Evolutionary conservation across 2,888 invertebrate genomes (phyloP).

Genomic region (Pecten maximus): DNA sequence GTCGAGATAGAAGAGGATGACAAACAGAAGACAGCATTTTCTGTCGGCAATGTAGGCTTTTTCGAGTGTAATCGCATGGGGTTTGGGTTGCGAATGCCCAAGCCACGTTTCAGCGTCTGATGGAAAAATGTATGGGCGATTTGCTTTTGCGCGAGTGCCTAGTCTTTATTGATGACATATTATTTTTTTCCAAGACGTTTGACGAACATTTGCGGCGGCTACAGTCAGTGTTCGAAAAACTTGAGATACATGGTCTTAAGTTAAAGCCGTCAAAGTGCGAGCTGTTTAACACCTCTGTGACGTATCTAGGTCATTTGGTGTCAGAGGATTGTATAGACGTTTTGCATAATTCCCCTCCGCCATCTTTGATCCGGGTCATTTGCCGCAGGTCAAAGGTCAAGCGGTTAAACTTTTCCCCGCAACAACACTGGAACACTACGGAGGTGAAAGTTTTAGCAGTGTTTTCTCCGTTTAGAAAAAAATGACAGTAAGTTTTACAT

Average conservation of each 20-base stretch:
- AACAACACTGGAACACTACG: too few species aligned
- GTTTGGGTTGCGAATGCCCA: slow-evolving; percentile 68
- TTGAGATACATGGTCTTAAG: slow-evolving; percentile 46
- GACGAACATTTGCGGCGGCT: slow-evolving; percentile 46
- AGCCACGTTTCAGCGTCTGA: slow-evolving; percentile 68
- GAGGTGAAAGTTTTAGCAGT: too few species aligned
- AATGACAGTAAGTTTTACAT: too few species aligned
- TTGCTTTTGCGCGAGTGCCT: slow-evolving; percentile 52
- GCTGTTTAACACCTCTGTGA: slow-evolving; percentile 47
- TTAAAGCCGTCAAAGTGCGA: slow-evolving; percentile 55
- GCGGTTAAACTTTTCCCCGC: too few species aligned
- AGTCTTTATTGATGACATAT: slow-evolving; percentile 48
- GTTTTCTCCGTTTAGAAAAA: too few species aligned
- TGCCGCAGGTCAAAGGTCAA: too few species aligned
- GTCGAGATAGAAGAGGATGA: slow-evolving; percentile 49
- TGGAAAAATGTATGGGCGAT: slow-evolving; percentile 56
- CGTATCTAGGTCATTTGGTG: slow-evolving; percentile 53
- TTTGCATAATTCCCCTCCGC: too few species aligned
- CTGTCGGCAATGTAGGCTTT: slow-evolving; percentile 54
- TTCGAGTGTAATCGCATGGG: slow-evolving; percentile 68
- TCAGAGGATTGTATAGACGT: slow-evolving; percentile 49
- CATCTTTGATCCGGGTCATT: too few species aligned
- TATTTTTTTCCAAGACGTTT: slow-evolving; percentile 50
- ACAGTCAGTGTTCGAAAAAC: slow-evolving; percentile 47
- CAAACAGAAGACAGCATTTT: slow-evolving; percentile 56